A percentile compares a stretch with the other conserved stretches of the same genome.
Conservation (phyloP, 2,797 vertebrate genomes). For the Pseudomugil gertrudae region DNA sequence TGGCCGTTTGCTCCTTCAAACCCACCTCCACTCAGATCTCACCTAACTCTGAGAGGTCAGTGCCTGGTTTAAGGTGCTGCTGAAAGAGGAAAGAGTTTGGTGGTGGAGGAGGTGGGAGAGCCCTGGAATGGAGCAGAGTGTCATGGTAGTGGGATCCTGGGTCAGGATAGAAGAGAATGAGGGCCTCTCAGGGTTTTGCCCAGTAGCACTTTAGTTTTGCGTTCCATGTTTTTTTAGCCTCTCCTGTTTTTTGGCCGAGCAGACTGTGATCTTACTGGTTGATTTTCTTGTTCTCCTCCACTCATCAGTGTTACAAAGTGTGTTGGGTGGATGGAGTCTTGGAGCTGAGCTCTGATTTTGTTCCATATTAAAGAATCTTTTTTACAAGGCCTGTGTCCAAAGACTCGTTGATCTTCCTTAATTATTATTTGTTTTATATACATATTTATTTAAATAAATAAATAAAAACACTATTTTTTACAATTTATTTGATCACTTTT, state of each 20-base stretch:
- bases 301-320: slow-evolving; percentile 83
- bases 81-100: slow-evolving; percentile 15
- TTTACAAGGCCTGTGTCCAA: slow-evolving; percentile 72
- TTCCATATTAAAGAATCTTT: slow-evolving; percentile 87
- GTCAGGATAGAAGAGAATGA: slow-evolving; percentile 46
- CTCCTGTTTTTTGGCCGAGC: slow-evolving; percentile 88
- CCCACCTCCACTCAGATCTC: slow-evolving; percentile 36
- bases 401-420: slow-evolving; percentile 36
- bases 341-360: slow-evolving; percentile 88
- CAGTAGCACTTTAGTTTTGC: slow-evolving; percentile 78
- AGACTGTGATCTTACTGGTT: slow-evolving; percentile 85
- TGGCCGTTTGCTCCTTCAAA: slow-evolving; percentile 47
- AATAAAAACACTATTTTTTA: no score
- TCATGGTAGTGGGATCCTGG: slow-evolving; percentile 40
- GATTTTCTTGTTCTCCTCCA: slow-evolving; percentile 79
- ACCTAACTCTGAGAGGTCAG: slow-evolving; percentile 34
- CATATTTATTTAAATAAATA: no score
- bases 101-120: slow-evolving; percentile 57
- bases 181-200: slow-evolving; percentile 66
- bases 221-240: slow-evolving; percentile 84
- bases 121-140: slow-evolving; percentile 61
- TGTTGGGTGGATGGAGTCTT: slow-evolving; percentile 82
- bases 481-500: no score
- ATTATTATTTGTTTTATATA: no score
- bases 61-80: slow-evolving; percentile 24